phyloP scores from a whole-genome alignment of 2,113 vertebrate species.

The Columba livia region DNA sequence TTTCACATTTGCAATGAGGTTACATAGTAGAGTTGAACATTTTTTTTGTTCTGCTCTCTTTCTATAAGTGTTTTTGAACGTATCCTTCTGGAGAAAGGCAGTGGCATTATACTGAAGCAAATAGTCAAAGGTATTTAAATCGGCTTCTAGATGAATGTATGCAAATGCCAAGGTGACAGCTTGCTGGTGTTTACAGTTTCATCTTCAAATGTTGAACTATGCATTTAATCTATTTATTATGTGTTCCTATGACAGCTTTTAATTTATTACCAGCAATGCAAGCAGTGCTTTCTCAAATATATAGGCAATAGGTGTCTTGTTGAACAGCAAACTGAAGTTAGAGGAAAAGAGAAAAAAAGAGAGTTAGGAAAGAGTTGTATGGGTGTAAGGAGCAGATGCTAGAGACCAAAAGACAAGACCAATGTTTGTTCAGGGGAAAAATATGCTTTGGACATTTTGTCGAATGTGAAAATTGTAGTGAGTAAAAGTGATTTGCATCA shows the following conservation, averaged over 20 bases:
- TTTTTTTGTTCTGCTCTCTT: not conserved
- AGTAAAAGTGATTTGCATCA: not conserved
- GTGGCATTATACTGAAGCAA: not conserved
- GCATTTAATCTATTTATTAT: slow-evolving; percentile 1
- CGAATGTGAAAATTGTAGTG: not conserved
- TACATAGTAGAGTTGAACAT: not conserved
- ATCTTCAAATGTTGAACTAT: slow-evolving; percentile 15
- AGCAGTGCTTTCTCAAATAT: not conserved
- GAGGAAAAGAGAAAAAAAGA: not conserved
- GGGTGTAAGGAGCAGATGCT: not conserved
- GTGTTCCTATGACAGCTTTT: not conserved
- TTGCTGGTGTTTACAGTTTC: slow-evolving; percentile 7
- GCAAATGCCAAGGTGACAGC: slow-evolving; percentile 17
- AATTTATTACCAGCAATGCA: not conserved
- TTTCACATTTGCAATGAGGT: not conserved
- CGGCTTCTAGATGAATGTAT: not conserved
- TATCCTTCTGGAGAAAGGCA: not conserved
- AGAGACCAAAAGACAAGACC: not conserved
- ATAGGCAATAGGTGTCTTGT: not conserved
- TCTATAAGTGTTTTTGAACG: not conserved
- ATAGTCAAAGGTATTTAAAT: not conserved
- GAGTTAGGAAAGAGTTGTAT: not conserved
- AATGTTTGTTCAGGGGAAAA: not conserved
- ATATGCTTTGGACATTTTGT: not conserved
- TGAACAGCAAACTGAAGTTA: not conserved